Evolutionary conservation across 2,797 vertebrate species (phyloP).

Genomic region (Tragopan temminckii): DNA sequence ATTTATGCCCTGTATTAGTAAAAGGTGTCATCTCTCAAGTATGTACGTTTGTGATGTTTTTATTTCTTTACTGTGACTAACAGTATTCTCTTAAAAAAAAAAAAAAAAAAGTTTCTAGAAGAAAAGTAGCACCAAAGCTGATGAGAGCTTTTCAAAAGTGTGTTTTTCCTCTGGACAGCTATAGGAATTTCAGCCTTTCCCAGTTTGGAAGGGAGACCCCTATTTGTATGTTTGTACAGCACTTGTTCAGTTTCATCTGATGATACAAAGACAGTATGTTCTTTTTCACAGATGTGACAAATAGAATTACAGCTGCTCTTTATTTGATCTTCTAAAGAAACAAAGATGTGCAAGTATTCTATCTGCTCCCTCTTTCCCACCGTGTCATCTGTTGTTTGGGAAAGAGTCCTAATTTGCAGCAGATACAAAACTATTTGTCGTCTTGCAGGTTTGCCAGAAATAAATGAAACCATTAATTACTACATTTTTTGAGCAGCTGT

Average conservation of each 20-base stretch:
- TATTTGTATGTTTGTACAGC: slow-evolving; percentile 73
- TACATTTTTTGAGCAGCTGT: slow-evolving; percentile 85
- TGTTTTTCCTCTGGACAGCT: not conserved
- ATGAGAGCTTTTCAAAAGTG: not conserved
- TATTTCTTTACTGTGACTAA: not conserved
- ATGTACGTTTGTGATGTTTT: not conserved
- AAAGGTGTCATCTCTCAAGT: not conserved
- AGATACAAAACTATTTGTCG: slow-evolving; percentile 85
- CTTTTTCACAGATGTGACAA: slow-evolving; percentile 82
- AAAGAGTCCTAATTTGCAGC: slow-evolving; percentile 86
- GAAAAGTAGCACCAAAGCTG: not conserved
- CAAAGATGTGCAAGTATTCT: slow-evolving; percentile 72
- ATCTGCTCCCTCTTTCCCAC: slow-evolving; percentile 61
- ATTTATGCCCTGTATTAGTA: not conserved
- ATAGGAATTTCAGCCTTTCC: not conserved
- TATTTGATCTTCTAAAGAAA: slow-evolving; percentile 78
- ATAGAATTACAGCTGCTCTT: slow-evolving; percentile 81
- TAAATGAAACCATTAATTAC: slow-evolving; percentile 89
- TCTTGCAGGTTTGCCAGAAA: slow-evolving; percentile 84
- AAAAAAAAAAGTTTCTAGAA: not conserved
- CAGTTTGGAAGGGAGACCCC: not conserved
- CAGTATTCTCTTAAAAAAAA: not conserved
- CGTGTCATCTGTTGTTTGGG: slow-evolving; percentile 81
- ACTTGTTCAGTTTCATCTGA: slow-evolving; percentile 73
- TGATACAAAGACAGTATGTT: slow-evolving; percentile 82